Evolutionary conservation across 2,888 invertebrate genomes (phyloP).

Genomic region (Drepanosiphum platanoidis): DNA sequence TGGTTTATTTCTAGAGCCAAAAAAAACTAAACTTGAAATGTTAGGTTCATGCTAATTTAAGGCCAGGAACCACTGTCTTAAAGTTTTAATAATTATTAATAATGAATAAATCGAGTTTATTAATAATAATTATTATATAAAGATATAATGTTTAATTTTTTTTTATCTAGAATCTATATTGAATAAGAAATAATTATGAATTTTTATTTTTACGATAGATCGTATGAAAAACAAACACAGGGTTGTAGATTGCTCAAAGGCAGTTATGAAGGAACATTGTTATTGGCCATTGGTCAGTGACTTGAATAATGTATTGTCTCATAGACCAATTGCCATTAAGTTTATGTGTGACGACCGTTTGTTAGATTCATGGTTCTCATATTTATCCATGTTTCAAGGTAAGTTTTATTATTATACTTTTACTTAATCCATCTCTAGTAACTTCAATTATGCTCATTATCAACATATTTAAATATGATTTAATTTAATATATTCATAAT

Average conservation of each 20-base stretch:
- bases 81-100: neutral
- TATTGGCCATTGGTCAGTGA: slow-evolving; percentile 98
- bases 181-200: neutral
- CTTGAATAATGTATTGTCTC: slow-evolving; percentile 94
- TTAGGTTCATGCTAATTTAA: too few relatives aligned
- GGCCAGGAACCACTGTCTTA: too few relatives aligned
- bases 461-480: neutral
- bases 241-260: slow-evolving; percentile 90
- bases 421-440: neutral
- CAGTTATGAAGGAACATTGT: slow-evolving; percentile 97
- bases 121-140: neutral
- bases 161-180: neutral
- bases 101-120: neutral
- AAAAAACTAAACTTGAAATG: too few relatives aligned
- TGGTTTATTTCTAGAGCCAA: too few relatives aligned
- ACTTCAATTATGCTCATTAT: neutral
- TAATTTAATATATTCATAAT: slow-evolving; percentile 27
- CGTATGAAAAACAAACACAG: slow-evolving; percentile 83
- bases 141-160: too few relatives aligned
- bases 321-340: slow-evolving; percentile 87
- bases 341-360: slow-evolving; percentile 89
- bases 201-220: slow-evolving; percentile 69
- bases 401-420: slow-evolving; percentile 63
- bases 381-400: slow-evolving; percentile 94
- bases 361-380: slow-evolving; percentile 96